These are phyloP conservation scores for Trissonchulus latispiculum DNA, from an alignment of 2,888 invertebrate species.

Conservation along the genomic window DNA sequence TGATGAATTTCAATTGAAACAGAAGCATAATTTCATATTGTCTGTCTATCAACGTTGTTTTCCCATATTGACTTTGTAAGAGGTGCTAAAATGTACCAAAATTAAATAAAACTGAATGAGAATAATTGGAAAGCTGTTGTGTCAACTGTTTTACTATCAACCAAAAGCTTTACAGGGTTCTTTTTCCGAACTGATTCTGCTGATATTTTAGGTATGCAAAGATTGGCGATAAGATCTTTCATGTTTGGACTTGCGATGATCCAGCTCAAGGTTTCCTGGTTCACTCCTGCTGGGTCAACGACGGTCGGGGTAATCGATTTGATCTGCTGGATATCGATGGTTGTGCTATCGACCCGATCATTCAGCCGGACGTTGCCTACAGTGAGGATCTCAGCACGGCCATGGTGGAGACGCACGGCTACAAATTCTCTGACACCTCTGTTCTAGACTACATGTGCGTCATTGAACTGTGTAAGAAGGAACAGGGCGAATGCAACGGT, in stretches of 20 bases:
- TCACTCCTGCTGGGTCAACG: conserved; percentile 38
- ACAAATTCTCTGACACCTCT: conserved; percentile 38
- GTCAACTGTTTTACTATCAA: too few species aligned
- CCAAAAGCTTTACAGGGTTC: too few species aligned
- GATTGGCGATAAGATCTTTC: conserved; percentile 14
- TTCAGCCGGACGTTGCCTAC: conserved; percentile 37
- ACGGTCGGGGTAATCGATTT: conserved; percentile 36
- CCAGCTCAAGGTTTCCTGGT: conserved; percentile 34
- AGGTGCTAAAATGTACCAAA: too few species aligned
- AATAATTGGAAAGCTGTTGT: too few species aligned
- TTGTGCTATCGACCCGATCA: conserved; percentile 38
- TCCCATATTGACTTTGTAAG: too few species aligned
- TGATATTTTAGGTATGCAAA: conserved; percentile 13
- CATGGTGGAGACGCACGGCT: conserved; percentile 37
- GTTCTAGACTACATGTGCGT: conserved; percentile 39
- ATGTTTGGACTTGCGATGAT: conserved; percentile 35
- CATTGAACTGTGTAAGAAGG: conserved; percentile 36
- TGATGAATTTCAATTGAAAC: too few species aligned
- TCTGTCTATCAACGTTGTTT: too few species aligned
- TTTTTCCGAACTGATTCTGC: too few species aligned
- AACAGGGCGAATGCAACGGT: conserved; percentile 34
- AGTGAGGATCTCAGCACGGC: conserved; percentile 26
- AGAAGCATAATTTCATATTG: too few species aligned
- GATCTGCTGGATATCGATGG: conserved; percentile 38
- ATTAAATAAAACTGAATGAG: too few species aligned